Percentiles rank a stretch among this genome's conserved stretches.
Conservation (phyloP, 64 coral and sea anemone genomes). For the Dendronephthya gigantea region DNA sequence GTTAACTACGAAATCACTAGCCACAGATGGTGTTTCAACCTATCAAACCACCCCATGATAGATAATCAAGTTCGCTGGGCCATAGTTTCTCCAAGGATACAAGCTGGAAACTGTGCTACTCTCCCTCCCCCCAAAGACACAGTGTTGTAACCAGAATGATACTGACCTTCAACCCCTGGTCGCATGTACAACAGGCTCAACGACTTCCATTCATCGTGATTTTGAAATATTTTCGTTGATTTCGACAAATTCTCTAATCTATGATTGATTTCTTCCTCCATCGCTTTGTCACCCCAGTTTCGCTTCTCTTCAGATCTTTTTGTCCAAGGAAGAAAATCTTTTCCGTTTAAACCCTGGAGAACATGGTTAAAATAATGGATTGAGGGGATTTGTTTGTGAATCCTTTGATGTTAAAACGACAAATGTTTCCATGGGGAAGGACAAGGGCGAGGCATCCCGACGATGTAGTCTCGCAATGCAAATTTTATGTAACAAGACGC, state of each 20-base stretch:
- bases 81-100: too few species aligned
- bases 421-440: not conserved
- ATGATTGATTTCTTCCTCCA: slow-evolving; percentile 37
- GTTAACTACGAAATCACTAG: too few species aligned
- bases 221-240: not conserved
- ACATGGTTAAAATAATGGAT: not conserved
- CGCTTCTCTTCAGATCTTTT: slow-evolving; percentile 88
- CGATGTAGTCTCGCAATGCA: too few species aligned
- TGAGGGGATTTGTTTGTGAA: not conserved
- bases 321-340: slow-evolving; percentile 86
- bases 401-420: not conserved
- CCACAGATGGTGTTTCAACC: too few species aligned
- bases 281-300: slow-evolving; percentile 59
- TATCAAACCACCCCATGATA: too few species aligned
- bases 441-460: too few species aligned
- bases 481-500: too few species aligned
- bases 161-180: not conserved
- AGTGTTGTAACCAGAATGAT: not conserved
- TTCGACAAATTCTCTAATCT: not conserved
- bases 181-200: not conserved
- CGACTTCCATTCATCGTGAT: not conserved
- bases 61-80: too few species aligned
- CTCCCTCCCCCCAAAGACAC: too few species aligned
- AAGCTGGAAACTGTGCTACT: too few species aligned
- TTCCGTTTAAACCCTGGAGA: slow-evolving; percentile 15